A percentile compares a stretch with the other conserved stretches of the same genome.
phyloP scores from a whole-genome alignment of 2,888 invertebrate species.

The Crocallis elinguaria region DNA sequence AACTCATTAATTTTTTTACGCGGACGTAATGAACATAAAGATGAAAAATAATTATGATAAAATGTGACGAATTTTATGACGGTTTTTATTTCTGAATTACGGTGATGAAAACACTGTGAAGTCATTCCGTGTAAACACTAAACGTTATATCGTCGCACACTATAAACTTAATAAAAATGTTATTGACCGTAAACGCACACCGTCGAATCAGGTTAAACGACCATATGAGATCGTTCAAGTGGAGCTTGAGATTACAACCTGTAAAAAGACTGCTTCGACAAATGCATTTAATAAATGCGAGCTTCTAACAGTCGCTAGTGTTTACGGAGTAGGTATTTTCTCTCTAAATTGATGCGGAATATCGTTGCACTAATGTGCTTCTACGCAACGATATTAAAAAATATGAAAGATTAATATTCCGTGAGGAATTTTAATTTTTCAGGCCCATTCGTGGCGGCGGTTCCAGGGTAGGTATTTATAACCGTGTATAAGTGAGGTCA shows the following conservation, averaged over 20 bases:
- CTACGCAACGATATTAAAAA: too few species aligned
- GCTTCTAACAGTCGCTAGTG: too few species aligned
- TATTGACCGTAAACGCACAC: slow-evolving; percentile 58
- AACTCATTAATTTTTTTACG: not conserved
- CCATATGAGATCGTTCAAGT: slow-evolving; percentile 34
- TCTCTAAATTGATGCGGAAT: too few species aligned
- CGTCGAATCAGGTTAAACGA: slow-evolving; percentile 54
- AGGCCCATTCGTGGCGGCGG: not conserved
- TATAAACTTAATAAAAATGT: slow-evolving; percentile 53
- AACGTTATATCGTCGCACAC: slow-evolving; percentile 18
- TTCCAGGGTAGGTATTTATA: not conserved
- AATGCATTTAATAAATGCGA: slow-evolving; percentile 22
- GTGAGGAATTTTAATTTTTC: not conserved
- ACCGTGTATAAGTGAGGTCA: slow-evolving; percentile 3
- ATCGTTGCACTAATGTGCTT: too few species aligned
- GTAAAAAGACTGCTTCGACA: slow-evolving; percentile 35
- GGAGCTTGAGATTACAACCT: slow-evolving; percentile 36
- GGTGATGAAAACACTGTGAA: not conserved
- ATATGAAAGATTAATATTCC: too few species aligned
- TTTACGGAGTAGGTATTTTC: too few species aligned
- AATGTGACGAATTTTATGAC: slow-evolving; percentile 4
- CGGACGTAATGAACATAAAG: not conserved
- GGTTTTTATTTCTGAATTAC: not conserved
- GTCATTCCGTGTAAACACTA: slow-evolving; percentile 7
- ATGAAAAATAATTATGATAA: not conserved